Evolutionary conservation across 2,113 vertebrate genomes (phyloP).

Genomic region (Sprattus sprattus): DNA sequence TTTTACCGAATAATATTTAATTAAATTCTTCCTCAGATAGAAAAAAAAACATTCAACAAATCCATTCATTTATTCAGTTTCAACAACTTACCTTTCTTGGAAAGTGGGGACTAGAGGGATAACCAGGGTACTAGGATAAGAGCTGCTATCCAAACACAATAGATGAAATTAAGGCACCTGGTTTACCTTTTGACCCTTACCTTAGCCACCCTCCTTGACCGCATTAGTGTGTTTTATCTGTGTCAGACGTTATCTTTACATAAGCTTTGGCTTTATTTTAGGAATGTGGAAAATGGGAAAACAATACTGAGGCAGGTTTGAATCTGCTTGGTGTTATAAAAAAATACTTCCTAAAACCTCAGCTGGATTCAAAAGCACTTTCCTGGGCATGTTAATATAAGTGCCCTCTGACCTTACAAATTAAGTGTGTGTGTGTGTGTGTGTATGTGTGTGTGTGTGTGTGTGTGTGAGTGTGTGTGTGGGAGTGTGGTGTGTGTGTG

Average conservation of each 20-base stretch:
- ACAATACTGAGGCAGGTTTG: neutral
- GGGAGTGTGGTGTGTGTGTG: too few species aligned
- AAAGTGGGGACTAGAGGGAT: neutral
- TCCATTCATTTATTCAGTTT: too few species aligned
- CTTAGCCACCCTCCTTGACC: neutral
- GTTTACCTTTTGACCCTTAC: neutral
- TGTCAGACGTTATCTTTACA: neutral
- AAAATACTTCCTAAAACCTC: neutral
- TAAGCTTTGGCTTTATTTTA: neutral
- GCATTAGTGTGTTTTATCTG: neutral
- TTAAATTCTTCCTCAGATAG: too few species aligned
- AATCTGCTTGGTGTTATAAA: neutral
- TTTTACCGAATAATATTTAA: too few species aligned
- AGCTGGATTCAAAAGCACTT: neutral
- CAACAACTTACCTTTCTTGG: neutral
- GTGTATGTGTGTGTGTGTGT: slow-evolving; percentile 4
- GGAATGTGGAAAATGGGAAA: slow-evolving; percentile 8
- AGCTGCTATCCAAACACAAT: neutral
- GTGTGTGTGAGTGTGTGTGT: neutral
- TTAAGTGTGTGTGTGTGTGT: neutral
- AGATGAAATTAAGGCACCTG: neutral
- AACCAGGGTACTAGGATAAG: neutral
- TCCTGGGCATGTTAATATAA: neutral
- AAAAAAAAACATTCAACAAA: too few species aligned
- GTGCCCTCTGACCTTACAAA: neutral